A percentile compares a stretch with the other conserved stretches of the same genome.
phyloP scores from a whole-genome alignment of 2,888 invertebrate species.

The Spisula solida region DNA sequence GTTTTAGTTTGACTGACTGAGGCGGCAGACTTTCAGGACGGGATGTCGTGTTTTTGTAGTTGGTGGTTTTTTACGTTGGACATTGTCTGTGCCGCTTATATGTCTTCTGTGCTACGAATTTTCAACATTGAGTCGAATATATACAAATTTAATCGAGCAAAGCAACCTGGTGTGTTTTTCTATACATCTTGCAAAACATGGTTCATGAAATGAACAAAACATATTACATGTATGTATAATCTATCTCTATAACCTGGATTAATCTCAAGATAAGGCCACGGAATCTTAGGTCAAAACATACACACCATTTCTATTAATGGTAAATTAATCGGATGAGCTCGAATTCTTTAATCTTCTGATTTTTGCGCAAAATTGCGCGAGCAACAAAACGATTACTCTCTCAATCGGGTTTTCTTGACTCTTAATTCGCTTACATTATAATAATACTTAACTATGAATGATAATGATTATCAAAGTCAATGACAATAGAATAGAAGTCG shows the following conservation, averaged over 20 bases:
- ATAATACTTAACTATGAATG: not conserved
- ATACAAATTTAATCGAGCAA: not conserved
- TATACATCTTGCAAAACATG: too few species aligned
- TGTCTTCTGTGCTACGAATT: too few species aligned
- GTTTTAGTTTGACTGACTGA: too few species aligned
- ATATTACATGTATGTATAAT: not conserved
- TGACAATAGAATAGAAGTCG: not conserved
- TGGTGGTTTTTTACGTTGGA: too few species aligned
- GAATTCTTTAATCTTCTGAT: conserved; percentile 54
- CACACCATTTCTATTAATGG: conserved; percentile 11
- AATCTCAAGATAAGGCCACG: not conserved
- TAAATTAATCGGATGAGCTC: conserved; percentile 59
- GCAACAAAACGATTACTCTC: conserved; percentile 58
- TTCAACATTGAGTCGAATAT: too few species aligned
- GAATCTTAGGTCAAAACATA: conserved; percentile 5
- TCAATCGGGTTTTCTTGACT: conserved; percentile 22
- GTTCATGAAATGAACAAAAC: not conserved
- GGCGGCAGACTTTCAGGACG: too few species aligned
- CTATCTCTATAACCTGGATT: not conserved
- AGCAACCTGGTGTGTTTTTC: not conserved
- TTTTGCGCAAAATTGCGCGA: conserved; percentile 62
- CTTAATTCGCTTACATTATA: not conserved
- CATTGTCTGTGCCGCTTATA: too few species aligned
- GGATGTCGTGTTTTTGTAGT: too few species aligned
- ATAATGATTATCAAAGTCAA: not conserved